A percentile compares a stretch with the other conserved stretches of the same genome.
phyloP scores from a whole-genome alignment of 1,140 invertebrate genomes.

The Drosophila bocqueti region DNA sequence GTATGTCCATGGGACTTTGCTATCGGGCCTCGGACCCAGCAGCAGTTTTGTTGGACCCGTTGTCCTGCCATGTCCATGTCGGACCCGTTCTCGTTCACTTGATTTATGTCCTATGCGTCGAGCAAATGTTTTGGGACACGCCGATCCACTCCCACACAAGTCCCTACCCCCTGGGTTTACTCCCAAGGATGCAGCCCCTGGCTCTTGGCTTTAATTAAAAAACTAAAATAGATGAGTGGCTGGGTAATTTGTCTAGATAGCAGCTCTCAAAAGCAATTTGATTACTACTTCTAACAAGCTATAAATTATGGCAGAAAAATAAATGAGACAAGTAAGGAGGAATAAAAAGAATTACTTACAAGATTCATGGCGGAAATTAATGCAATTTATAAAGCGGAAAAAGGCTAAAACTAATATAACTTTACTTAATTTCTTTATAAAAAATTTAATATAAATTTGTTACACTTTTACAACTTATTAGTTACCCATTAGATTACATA shows the following conservation, averaged over 20 bases:
- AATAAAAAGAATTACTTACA: background rate
- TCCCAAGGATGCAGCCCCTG: conserved; percentile 21
- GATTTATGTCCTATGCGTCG: conserved; percentile 69
- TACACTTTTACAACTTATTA: background rate
- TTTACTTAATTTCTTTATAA: too few species aligned
- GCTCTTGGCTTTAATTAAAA: conserved; percentile 73
- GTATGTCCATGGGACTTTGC: conserved; percentile 30
- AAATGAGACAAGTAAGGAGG: background rate
- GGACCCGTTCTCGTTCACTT: conserved; percentile 55
- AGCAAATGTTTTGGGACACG: conserved; percentile 48
- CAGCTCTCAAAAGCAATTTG: conserved; percentile 61
- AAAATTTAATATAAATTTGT: too few species aligned
- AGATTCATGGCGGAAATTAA: background rate
- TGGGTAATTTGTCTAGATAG: conserved; percentile 76
- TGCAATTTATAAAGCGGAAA: background rate
- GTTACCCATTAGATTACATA: background rate
- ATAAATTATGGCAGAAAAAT: conserved; percentile 61
- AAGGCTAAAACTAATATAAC: too few species aligned
- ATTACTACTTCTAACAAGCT: conserved; percentile 53
- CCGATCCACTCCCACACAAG: conserved; percentile 10
- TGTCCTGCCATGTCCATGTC: conserved; percentile 63
- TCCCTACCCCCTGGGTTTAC: background rate
- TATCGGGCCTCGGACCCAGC: conserved; percentile 38
- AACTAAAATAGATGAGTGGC: conserved; percentile 68
- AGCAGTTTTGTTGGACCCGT: conserved; percentile 55